Base-by-base conservation (phyloP, 2,797 vertebrate genomes). In the Myotis findleyi region DNA sequence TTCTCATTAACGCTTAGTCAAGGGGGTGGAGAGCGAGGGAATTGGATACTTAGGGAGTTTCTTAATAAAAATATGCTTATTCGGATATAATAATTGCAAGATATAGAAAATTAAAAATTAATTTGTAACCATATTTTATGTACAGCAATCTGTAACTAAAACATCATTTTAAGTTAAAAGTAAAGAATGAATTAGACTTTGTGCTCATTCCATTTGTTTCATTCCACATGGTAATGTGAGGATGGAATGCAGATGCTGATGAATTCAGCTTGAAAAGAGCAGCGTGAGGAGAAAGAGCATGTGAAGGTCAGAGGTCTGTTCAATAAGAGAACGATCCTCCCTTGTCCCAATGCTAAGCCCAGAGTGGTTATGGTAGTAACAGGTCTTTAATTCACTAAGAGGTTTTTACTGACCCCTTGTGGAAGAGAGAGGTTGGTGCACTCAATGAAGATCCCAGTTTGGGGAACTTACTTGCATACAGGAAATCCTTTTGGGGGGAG, bases 191-290 rank as follows among this genome's bases (percentile, higher is more conserved):
- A 98, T 97, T 98, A 98, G 98, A 99, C 98, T 99, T 98, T 98
- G 98, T 97, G 98, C 98, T 98, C 97, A 98, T 99, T 88, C n/a
- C 98, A 98, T 98, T 98, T 98, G 98, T 98, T 98, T 98, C 98
- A 98, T 98, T 97, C 98, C 95, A 95, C 95, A 97, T 98, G 97
- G 98, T 98, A 98, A 96, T 94, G 91, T 97, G 97, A 95, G 97
- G 98, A 95, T 92, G 87, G 89, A 85, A 93, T 95, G 97, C 62
- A 95, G 66, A 95, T 92, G 87, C 98, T 97, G 98, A 97, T 95
- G 98, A 95, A 97, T 96, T 98, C 95, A 97, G 97, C 47, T 20
- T 98, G 99, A 99, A 99, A 98, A 98, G 97, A 97, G 98, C 98
- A 98, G 98, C 97, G 97, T 98, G 97, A 96, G 97, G 96, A 98